A percentile compares a stretch with the other conserved stretches of the same genome.
These are phyloP conservation scores for Falcunculus frontatus DNA, from an alignment of 2,113 vertebrate species.

Conservation along the genomic window DNA sequence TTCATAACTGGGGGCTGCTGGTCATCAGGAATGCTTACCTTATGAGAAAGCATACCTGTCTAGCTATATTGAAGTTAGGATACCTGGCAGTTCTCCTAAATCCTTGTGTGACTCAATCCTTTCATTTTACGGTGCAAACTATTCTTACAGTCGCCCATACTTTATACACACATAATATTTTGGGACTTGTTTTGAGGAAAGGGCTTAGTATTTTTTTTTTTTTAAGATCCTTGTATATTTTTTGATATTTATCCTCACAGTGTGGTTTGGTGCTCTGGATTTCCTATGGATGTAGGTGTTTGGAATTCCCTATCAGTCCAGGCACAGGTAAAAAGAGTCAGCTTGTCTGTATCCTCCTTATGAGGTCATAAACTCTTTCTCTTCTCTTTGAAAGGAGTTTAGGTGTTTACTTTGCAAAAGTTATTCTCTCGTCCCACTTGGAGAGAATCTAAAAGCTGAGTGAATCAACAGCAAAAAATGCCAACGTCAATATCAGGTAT, in stretches of 20 bases:
- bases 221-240: not conserved
- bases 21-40: not conserved
- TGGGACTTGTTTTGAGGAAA: not conserved
- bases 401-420: not conserved
- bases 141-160: not conserved
- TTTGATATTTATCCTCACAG: not conserved
- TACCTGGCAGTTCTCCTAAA: not conserved
- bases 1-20: not conserved
- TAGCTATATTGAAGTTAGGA: not conserved
- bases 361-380: not conserved
- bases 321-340: not conserved
- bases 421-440: not conserved
- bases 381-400: not conserved
- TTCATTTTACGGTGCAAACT: not conserved
- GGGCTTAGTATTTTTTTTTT: too few species aligned
- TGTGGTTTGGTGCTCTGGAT: not conserved
- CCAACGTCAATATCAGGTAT: not conserved
- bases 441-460: not conserved
- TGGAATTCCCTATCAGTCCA: not conserved
- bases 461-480: not conserved
- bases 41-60: not conserved
- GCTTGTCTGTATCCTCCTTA: not conserved
- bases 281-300: not conserved
- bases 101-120: not conserved
- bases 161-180: not conserved